Conservation (phyloP, 2,113 vertebrate genomes). For the Chunga burmeisteri region DNA sequence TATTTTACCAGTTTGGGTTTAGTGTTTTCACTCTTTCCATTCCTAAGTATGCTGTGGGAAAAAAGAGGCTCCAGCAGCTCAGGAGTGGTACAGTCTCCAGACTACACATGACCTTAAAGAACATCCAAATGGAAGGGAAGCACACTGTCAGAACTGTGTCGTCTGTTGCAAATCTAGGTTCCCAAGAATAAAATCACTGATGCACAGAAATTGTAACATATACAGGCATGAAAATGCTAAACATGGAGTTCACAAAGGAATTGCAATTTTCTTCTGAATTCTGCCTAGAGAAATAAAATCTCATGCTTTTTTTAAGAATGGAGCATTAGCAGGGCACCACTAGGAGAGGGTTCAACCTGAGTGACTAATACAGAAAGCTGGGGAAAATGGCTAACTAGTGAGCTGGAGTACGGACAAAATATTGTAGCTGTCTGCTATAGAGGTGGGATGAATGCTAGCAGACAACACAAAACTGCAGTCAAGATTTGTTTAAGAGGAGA, state of each 20-base stretch:
- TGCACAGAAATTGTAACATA: not conserved
- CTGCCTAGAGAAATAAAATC: not conserved
- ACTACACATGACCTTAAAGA: not conserved
- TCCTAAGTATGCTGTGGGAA: not conserved
- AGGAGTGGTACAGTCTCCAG: not conserved
- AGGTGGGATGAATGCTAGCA: not conserved
- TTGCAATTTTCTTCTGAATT: not conserved
- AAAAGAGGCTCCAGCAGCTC: not conserved
- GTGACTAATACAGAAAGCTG: fast-evolving
- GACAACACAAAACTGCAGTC: not conserved
- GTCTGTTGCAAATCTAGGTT: not conserved
- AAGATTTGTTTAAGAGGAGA: not conserved
- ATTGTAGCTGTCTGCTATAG: fast-evolving
- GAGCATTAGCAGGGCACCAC: not conserved
- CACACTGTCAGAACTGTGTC: not conserved
- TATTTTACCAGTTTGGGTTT: not conserved
- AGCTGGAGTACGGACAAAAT: not conserved
- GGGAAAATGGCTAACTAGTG: not conserved
- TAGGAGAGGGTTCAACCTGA: not conserved
- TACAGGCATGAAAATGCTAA: not conserved
- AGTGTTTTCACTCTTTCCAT: not conserved
- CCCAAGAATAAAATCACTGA: not conserved
- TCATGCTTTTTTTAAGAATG: not conserved
- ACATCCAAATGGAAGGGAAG: not conserved
- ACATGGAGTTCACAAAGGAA: not conserved